Base-by-base conservation (phyloP, 2,888 invertebrate genomes). In the Coenonympha glycerion region DNA sequence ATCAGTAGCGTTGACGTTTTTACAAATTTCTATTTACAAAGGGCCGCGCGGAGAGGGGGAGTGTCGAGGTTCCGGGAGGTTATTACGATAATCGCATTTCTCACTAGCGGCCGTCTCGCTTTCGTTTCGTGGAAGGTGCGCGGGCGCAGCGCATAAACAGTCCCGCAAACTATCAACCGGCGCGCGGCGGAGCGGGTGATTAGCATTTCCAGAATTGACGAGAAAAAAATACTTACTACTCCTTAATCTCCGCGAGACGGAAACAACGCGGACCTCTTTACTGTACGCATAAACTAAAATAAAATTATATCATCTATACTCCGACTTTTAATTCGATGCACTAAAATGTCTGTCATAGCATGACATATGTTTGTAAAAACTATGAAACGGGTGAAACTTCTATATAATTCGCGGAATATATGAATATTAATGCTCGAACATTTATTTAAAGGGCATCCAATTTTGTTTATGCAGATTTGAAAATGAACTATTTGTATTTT, bases 71-170 rank as follows among this genome's bases (percentile, higher is more conserved):
- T 79, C 79, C 76, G 71, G 76, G 79, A 80, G 79, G 75, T 80
- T 81, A 79, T 85, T 84, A 84, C 79, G 73, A 76, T 85, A 84
- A 86, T 85, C 78, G 75, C 74, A 71, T 79, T 85, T 84, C 83
- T 76, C 73, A 78, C 81, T 77, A 81, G 75, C 63, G 69, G 65
- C 75, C 79, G 77, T 79, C 79, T 81, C 76, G 80, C 81, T 83
- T 80, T 84, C 83, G 81, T 78, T 86, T 86, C 86, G 71, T 59
- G 69, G 86, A 86, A 86, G 78, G 71, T 66, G 73, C 72, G 69
- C 68, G 48, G n/a, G n/a, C n/a, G n/a, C n/a, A n/a, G n/a, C 51
- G 50, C 65, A 63, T 64, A 68, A 65, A 69, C 68, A 69, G 70
- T 71, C 73, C 76, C 73, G 81, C 81, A 71, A 83, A 83, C 81